A percentile compares a stretch with the other conserved stretches of the same genome.
Conservation (phyloP, 1,140 invertebrate species). For the Ylistrum balloti region DNA sequence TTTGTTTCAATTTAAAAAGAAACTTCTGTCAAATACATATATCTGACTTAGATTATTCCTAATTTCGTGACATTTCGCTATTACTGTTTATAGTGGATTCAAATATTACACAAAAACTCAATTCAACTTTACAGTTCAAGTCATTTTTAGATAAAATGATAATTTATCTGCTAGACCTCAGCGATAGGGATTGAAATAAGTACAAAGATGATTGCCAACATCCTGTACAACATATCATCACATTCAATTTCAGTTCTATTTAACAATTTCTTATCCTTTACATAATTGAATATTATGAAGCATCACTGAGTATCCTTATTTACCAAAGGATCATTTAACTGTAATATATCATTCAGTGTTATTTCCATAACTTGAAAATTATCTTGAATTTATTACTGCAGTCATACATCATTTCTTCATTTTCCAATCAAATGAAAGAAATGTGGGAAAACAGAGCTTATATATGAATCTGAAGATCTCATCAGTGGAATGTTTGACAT, state of each 20-base stretch:
- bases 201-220: background rate
- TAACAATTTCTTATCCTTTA: background rate
- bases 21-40: too few species aligned
- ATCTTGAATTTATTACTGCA: background rate
- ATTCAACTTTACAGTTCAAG: background rate
- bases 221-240: background rate
- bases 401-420: conserved; percentile 35
- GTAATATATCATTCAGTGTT: background rate
- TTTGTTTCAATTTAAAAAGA: too few species aligned
- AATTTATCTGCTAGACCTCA: background rate
- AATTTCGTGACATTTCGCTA: too few species aligned
- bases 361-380: conserved; percentile 15
- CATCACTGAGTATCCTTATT: background rate
- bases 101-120: too few species aligned
- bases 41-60: too few species aligned
- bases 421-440: conserved; percentile 4
- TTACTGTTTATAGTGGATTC: too few species aligned
- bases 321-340: background rate
- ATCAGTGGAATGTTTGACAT: conserved; percentile 5
- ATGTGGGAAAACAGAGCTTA: background rate
- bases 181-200: background rate
- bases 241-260: conserved; percentile 12
- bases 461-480: conserved; percentile 24
- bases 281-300: conserved; percentile 36
- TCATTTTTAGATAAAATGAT: background rate